A percentile compares a stretch with the other conserved stretches of the same genome.
Evolutionary conservation across 2,888 invertebrate genomes (phyloP).

Genomic region (Eustalomyia histrio): DNA sequence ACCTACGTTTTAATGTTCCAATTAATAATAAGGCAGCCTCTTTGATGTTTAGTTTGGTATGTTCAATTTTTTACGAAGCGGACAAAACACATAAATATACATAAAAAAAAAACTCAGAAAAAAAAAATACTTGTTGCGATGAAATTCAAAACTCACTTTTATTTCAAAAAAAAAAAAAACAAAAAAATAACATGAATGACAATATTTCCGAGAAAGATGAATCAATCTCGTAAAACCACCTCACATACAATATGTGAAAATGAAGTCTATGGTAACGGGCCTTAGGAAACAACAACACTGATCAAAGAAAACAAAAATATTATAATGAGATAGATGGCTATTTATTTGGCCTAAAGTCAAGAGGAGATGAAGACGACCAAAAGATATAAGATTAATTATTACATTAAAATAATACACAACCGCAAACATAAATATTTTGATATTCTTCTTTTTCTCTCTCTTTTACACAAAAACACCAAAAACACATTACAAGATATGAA

Average conservation of each 20-base stretch:
- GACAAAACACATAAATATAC: conserved; percentile 38
- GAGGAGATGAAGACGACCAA: conserved; percentile 4
- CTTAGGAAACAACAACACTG: neutral
- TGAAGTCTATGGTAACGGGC: neutral
- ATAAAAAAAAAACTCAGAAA: conserved; percentile 36
- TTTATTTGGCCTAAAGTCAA: conserved; percentile 42
- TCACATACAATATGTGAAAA: neutral
- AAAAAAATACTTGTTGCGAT: conserved; percentile 60
- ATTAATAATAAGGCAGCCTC: conserved; percentile 56
- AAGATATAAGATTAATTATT: conserved; percentile 59
- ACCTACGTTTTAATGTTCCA: conserved; percentile 59
- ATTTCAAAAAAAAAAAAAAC: conserved; percentile 19
- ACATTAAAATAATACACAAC: conserved; percentile 62
- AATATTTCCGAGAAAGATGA: conserved; percentile 61
- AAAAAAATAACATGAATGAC: conserved; percentile 37
- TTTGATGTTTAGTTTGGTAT: conserved; percentile 45
- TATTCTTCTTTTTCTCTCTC: conserved; percentile 24
- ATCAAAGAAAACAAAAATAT: neutral
- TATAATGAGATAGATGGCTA: conserved; percentile 48
- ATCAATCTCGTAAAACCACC: conserved; percentile 41
- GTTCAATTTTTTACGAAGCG: conserved; percentile 19
- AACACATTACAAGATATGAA: conserved; percentile 9
- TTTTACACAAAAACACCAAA: conserved; percentile 21
- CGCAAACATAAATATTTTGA: conserved; percentile 61
- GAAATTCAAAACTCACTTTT: conserved; percentile 60